Evolutionary conservation across 2,888 invertebrate species (phyloP).

Genomic region (Macrostomum cliftonense): DNA sequence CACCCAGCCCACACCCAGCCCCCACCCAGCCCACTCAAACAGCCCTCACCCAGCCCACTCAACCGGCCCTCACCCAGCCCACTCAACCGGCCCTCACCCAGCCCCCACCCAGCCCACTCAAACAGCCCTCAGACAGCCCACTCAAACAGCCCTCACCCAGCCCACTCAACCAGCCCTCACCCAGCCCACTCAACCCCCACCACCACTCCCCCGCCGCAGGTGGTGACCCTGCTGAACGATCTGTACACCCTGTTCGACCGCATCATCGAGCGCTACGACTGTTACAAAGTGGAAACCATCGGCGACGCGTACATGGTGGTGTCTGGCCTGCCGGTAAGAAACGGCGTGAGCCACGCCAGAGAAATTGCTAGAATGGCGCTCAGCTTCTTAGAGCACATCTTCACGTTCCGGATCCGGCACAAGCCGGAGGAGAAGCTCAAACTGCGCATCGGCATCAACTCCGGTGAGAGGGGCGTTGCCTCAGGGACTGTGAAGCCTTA

Average conservation of each 20-base stretch:
- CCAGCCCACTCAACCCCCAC: too few species aligned
- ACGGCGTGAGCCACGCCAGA: constrained; percentile 28
- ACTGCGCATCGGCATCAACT: constrained; percentile 73
- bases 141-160: too few species aligned
- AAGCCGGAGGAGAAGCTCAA: constrained; percentile 69
- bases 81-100: too few species aligned
- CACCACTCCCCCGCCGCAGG: constrained; percentile 11
- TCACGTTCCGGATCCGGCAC: constrained; percentile 63
- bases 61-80: too few species aligned
- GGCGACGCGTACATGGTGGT: constrained; percentile 31
- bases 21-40: too few species aligned
- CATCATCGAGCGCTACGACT: constrained; percentile 10
- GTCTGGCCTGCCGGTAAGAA: constrained; percentile 27
- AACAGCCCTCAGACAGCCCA: too few species aligned
- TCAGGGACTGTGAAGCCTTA: too few species aligned
- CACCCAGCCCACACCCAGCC: too few species aligned
- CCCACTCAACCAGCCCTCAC: too few species aligned
- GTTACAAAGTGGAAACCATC: constrained; percentile 13
- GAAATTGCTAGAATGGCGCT: constrained; percentile 32
- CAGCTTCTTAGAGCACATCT: constrained; percentile 20
- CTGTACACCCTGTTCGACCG: constrained; percentile 13
- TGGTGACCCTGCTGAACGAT: constrained; percentile 11
- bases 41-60: too few species aligned
- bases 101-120: too few species aligned
- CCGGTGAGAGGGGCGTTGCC: too few species aligned